Base-by-base conservation (phyloP, 2,888 invertebrate species). In the Anagyrus pseudococci region DNA sequence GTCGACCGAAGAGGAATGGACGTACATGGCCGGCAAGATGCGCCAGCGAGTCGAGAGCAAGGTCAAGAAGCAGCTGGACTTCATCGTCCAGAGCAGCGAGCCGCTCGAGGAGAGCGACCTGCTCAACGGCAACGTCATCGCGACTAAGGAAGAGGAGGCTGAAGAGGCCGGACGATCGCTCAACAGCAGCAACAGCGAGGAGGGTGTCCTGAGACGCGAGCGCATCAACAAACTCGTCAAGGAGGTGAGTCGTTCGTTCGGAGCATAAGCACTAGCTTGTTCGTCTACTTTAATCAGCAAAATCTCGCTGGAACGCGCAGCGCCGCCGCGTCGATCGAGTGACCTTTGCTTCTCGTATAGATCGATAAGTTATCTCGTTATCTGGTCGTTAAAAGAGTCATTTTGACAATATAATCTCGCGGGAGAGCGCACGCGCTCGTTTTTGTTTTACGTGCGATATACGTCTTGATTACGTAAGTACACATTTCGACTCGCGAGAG, bases 151-250 rank as follows among this genome's bases (percentile, higher is more conserved):
- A 41, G 53, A 47, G 17, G 56, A 58, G 43, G 50, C 41, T 29
- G 53, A 61, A 0, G 83, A 3, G 82, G 56, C 55, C 10, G 47
- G 55, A 15, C 44, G 68, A 64, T 4, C 4, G 59, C 68, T 57
- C 2, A 84, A 84, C 68, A 80, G 86, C 19, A 78, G 85, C 33
- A 83, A 69, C 78, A 8, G 33, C 15, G 85, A 77, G 62, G 84
- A 83, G 70, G 82, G 82, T 44, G 77, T 82, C 4, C 82, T 84
- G 73, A 84, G 85, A 69, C 88, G 87, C 74, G 84, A 84, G 73
- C 87, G 88, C 76, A 89, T 92, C 70, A 88, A 89, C 75, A 87
- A 89, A 79, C 83, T 94, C 64, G 92, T 93, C 64, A 88, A 89
- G 71, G 88, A 91, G 75, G 67, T 61, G 17, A 58, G 55, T 55